Base-by-base conservation (phyloP, 1,140 invertebrate species). In the Elymnias hypermnestra region DNA sequence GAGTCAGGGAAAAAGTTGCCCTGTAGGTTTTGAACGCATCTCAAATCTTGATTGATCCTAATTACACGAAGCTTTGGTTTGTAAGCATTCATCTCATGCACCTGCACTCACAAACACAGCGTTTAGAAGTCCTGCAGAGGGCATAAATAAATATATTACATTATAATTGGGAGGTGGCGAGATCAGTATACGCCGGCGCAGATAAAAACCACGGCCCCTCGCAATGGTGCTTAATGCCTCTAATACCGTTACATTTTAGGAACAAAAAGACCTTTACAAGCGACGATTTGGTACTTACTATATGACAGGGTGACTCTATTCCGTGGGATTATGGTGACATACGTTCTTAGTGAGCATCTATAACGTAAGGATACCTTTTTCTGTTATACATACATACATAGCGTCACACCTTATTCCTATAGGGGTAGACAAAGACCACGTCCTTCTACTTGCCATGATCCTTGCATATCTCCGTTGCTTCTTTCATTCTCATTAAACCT, bases 171-270 rank as follows among this genome's bases (percentile, higher is more conserved):
- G 33, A 51, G 47, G 47, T 56, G 53, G 26, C 19, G 53, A 39
- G 40, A 19, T 41, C 33, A 14, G 22, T 49, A 55, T 49, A 44
- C 31, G 41, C 22, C 15, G 19, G 22, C 13, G 45, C 14, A 10
- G 26, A 49, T 19, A 50, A 56, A 56, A 56, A 47, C 25, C 19
- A 38, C 31, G 18, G 21, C 62, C 53, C 51, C 57, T 57, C 48
- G 38, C 44, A 47, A 33, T 63, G 59, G 57, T 60, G 59, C 62
- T 72, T 68, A 64, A 72, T 63, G 61, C 47, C 52, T 54, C 53
- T 55, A 57, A 66, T 72, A 69, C 69, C 69, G 67, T 72, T 76
- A 72, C 48, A 33, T 54, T 46, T 49, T 39, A 35, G 41, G 26
- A 38, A 41, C 45, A 41, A 18, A 25, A 37, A 13, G n/a, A 10